These are phyloP conservation scores for Esox niger DNA, from an alignment of 2,113 vertebrate genomes.

Conservation along the genomic window DNA sequence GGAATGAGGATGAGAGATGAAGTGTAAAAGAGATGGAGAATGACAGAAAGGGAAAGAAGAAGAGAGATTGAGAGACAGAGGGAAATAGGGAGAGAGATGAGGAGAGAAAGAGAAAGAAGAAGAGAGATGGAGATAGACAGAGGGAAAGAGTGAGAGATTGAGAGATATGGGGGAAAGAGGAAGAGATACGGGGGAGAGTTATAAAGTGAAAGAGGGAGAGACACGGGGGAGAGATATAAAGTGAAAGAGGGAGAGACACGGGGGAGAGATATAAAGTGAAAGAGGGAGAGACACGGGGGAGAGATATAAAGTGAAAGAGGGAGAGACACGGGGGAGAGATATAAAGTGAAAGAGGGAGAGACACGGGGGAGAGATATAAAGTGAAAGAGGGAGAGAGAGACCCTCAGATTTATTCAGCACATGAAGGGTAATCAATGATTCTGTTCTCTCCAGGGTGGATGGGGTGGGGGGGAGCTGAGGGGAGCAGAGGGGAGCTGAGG, in stretches of 20 bases:
- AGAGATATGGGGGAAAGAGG: background rate
- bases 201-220: too few relatives aligned
- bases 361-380: too few relatives aligned
- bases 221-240: too few relatives aligned
- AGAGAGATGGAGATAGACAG: background rate
- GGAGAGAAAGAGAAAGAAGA: background rate
- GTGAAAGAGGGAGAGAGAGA: background rate
- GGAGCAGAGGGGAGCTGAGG: too few relatives aligned
- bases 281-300: background rate
- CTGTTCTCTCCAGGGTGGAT: background rate
- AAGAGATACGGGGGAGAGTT: too few relatives aligned
- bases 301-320: background rate
- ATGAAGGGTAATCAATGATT: slow-evolving; percentile 6
- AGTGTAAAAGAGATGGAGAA: background rate
- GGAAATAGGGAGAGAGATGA: background rate
- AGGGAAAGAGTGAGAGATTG: background rate
- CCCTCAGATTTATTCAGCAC: slow-evolving; percentile 10
- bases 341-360: background rate
- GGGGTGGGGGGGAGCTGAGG: too few relatives aligned
- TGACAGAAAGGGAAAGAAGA: background rate
- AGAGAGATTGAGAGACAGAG: background rate
- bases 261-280: too few relatives aligned
- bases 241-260: too few relatives aligned
- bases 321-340: too few relatives aligned
- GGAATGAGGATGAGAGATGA: background rate